Evolutionary conservation across 2,113 vertebrate species (phyloP).

Genomic region (Aphelocoma coerulescens): DNA sequence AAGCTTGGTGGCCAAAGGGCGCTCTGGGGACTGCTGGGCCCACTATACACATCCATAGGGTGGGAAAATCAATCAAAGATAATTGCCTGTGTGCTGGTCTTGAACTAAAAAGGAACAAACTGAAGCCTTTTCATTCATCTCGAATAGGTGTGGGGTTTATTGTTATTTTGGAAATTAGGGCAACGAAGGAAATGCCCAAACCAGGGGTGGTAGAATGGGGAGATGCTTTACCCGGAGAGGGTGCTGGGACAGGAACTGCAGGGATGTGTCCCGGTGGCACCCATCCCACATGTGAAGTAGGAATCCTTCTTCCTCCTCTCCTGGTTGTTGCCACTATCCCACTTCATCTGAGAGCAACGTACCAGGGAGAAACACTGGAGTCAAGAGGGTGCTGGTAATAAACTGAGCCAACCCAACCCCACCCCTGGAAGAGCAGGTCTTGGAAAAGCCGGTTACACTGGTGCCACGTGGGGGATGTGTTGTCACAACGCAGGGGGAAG

Average conservation of each 20-base stretch:
- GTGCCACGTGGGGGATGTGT: neutral
- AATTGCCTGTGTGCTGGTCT: neutral
- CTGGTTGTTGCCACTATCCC: accelerated
- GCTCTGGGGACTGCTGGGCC: neutral
- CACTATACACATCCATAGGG: neutral
- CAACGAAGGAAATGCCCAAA: neutral
- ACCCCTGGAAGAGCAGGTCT: slow-evolving; percentile 14
- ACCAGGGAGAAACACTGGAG: neutral
- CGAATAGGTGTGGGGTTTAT: neutral
- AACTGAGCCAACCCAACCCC: neutral
- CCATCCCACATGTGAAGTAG: neutral
- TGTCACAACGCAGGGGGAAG: neutral
- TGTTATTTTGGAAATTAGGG: neutral
- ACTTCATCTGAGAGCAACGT: accelerated
- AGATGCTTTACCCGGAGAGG: neutral
- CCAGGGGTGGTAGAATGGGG: accelerated
- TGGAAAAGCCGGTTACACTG: slow-evolving; percentile 15
- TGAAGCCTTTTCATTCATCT: neutral
- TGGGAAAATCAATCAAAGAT: neutral
- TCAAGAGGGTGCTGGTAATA: neutral
- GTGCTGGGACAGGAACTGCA: neutral
- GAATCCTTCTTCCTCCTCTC: neutral
- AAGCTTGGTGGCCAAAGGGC: neutral
- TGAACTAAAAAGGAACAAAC: neutral
- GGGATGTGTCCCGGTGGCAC: neutral